Base-by-base conservation (phyloP, 2,113 vertebrate genomes). In the Coptodon rendalli region DNA sequence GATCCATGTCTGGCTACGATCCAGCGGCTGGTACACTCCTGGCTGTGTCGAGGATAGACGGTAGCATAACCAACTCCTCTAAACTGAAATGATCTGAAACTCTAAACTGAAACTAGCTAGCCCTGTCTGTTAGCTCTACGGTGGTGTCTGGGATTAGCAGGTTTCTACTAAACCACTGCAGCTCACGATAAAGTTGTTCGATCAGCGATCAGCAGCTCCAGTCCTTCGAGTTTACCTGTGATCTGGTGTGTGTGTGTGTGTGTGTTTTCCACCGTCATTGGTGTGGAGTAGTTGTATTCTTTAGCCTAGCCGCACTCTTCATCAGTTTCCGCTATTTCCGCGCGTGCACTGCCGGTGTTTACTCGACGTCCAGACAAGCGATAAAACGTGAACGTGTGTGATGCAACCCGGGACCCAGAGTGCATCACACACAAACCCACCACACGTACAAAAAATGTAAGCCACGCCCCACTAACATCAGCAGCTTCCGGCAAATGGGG, bases 341-440 rank as follows among this genome's bases (percentile, higher is more conserved):
- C 52, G n/a, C 52, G 52, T 54, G 52, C 52, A 22, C n/a, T 5
- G 52, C n/a, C 52, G 9, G 52, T 0, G n/a, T 54, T 54, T 54
- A 22, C n/a, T 54, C 52, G 52, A 54, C 5, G 5, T 54, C 52
- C n/a, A 0, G 8, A 54, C 52, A 0, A 22, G 5, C n/a, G n/a
- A 12, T 54, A 22, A 54, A 54, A 54, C 0, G 52, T 54, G 52
- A 54, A 54, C 52, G 52, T 54, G n/a, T 54, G 0, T 22, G n/a
- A 54, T 1, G 52, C 2, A 54, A 6, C 11, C 52, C n/a, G 0
- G 0, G 52, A 54, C 52, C n/a, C 52, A 54, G 2, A 54, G 9
- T 54, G 52, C 3, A 22, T 1, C 52, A 12, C 52, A 54, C n/a
- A 54, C 0, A 54, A 54, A 54, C 52, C 11, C 9, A 11, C 3